Conservation (phyloP, 2,113 vertebrate genomes). For the Electrona antarctica region DNA sequence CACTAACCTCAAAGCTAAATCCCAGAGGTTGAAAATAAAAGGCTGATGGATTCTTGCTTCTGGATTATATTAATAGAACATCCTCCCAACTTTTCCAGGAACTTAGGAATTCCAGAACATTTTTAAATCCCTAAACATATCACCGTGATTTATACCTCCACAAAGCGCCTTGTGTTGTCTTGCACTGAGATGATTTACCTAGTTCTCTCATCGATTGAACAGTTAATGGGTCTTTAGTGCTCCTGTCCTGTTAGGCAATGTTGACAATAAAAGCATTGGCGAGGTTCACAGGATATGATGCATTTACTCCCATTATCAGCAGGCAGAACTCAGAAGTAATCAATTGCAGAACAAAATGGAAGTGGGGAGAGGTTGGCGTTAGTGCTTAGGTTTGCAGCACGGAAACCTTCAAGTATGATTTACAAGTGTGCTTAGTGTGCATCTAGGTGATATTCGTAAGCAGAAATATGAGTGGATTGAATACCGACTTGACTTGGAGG, state of each 20-base stretch:
- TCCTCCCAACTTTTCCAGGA: background rate
- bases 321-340: constrained; percentile 14
- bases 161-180: background rate
- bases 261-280: constrained; percentile 14
- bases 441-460: background rate
- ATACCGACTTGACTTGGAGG: no score
- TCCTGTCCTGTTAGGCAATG: constrained; percentile 20
- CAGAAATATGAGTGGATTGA: background rate
- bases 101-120: background rate
- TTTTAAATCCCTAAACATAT: background rate
- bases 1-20: no score
- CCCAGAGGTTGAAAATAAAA: no score
- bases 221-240: constrained; percentile 25
- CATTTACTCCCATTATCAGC: constrained; percentile 32
- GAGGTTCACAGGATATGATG: constrained; percentile 23
- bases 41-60: background rate
- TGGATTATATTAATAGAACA: background rate
- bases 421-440: background rate
- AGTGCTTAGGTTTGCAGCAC: background rate
- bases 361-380: background rate
- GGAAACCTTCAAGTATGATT: background rate
- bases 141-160: no score
- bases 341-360: constrained; percentile 32
- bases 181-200: constrained; percentile 13
- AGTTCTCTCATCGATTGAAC: constrained; percentile 7